Evolutionary conservation across 2,888 invertebrate species (phyloP).

Genomic region (Onchidella celtica): DNA sequence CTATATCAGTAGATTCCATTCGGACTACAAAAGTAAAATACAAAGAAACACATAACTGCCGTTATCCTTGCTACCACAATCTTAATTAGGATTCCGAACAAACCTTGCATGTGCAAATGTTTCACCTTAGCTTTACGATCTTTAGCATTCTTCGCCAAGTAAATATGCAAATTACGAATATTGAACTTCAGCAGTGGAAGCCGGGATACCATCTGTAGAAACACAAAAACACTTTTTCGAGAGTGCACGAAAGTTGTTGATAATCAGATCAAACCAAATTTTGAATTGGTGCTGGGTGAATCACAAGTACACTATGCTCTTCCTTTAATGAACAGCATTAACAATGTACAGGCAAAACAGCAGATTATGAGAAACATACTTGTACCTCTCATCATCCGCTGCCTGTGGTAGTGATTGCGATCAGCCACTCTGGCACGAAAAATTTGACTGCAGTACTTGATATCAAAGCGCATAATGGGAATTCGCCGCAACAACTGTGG

Average conservation of each 20-base stretch:
- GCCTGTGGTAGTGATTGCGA: slow-evolving; percentile 43
- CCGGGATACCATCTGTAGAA: slow-evolving; percentile 33
- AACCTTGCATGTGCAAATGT: slow-evolving; percentile 31
- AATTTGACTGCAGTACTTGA: slow-evolving; percentile 40
- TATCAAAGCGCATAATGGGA: slow-evolving; percentile 33
- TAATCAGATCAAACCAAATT: too few relatives aligned
- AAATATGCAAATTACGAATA: slow-evolving; percentile 2
- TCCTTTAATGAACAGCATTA: too few relatives aligned
- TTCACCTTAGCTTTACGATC: slow-evolving; percentile 41
- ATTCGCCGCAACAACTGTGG: slow-evolving; percentile 39
- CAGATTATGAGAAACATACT: too few relatives aligned
- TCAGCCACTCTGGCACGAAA: slow-evolving; percentile 40
- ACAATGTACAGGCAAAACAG: too few relatives aligned
- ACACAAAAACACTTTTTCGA: background rate
- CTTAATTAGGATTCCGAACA: too few relatives aligned
- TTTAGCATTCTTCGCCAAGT: slow-evolving; percentile 46
- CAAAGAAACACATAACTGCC: too few relatives aligned
- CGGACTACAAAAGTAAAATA: too few relatives aligned
- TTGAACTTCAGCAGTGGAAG: slow-evolving; percentile 33
- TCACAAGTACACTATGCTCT: too few relatives aligned
- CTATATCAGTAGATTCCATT: too few relatives aligned
- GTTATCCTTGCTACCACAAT: too few relatives aligned
- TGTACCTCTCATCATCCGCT: slow-evolving; percentile 12
- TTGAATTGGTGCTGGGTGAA: too few relatives aligned
- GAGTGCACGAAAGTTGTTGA: too few relatives aligned